Evolutionary conservation across 1,140 invertebrate species (phyloP).

Genomic region (Hyles euphorbiae): DNA sequence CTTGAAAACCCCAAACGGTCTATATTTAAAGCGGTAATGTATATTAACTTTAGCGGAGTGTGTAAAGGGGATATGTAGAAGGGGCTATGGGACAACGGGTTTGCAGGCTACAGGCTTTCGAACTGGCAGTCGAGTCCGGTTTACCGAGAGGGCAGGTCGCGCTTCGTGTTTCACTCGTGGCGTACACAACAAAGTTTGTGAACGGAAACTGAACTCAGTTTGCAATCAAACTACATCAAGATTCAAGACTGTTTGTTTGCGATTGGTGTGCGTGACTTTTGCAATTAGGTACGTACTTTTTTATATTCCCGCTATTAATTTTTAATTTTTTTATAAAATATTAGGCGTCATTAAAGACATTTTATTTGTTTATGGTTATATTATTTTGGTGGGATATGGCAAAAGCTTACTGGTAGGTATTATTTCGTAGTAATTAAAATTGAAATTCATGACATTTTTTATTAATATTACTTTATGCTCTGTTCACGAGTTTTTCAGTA

Average conservation of each 20-base stretch:
- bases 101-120: conserved; percentile 4
- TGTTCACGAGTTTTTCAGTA: too few species aligned
- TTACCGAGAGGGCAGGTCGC: conserved; percentile 25
- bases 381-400: too few species aligned
- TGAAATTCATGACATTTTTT: too few species aligned
- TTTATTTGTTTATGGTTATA: too few species aligned
- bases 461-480: too few species aligned
- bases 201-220: conserved; percentile 25
- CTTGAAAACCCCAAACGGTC: background rate
- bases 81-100: conserved; percentile 17
- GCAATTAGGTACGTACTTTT: conserved; percentile 5
- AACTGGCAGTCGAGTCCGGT: conserved; percentile 37
- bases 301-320: too few species aligned
- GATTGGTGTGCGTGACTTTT: conserved; percentile 22
- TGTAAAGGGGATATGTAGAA: background rate
- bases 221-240: conserved; percentile 20
- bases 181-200: conserved; percentile 44
- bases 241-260: conserved; percentile 16
- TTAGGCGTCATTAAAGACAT: too few species aligned
- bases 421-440: too few species aligned
- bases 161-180: conserved; percentile 29
- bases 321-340: too few species aligned
- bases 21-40: conserved; percentile 21
- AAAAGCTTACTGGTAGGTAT: too few species aligned
- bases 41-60: conserved; percentile 4